These are phyloP conservation scores for Laspeyria flexula DNA, from an alignment of 2,888 invertebrate species.

Conservation along the genomic window DNA sequence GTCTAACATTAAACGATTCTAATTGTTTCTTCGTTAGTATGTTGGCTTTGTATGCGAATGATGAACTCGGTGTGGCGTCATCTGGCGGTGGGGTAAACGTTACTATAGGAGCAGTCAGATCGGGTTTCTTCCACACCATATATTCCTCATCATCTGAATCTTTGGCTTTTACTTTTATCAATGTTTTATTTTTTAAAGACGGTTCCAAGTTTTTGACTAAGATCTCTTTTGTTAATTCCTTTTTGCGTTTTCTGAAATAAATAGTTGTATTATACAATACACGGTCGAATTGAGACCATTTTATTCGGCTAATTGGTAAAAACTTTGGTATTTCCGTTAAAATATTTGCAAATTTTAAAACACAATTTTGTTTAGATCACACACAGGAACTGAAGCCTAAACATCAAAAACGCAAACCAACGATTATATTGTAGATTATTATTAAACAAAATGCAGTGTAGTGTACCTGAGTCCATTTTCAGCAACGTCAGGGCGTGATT, in stretches of 20 bases:
- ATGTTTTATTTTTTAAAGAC: slow-evolving; percentile 62
- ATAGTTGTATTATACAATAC: neutral
- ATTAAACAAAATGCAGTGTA: neutral
- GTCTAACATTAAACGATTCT: slow-evolving; percentile 75
- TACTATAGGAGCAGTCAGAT: slow-evolving; percentile 70
- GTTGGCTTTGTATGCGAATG: slow-evolving; percentile 68
- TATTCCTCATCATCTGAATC: slow-evolving; percentile 83
- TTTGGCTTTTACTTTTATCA: slow-evolving; percentile 72
- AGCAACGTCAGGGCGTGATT: slow-evolving; percentile 66
- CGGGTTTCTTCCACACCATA: slow-evolving; percentile 80
- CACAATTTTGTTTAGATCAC: too few species aligned
- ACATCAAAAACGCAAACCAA: too few species aligned
- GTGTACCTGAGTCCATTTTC: slow-evolving; percentile 72
- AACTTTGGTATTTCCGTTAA: too few species aligned
- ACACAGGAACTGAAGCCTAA: too few species aligned
- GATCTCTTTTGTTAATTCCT: slow-evolving; percentile 70
- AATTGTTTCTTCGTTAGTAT: slow-evolving; percentile 77
- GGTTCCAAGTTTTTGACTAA: slow-evolving; percentile 63
- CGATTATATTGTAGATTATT: neutral
- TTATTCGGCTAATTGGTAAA: too few species aligned
- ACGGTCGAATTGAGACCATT: too few species aligned
- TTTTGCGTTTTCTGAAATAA: slow-evolving; percentile 75
- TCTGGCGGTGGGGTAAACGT: slow-evolving; percentile 79
- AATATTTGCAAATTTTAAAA: too few species aligned
- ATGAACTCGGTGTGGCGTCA: slow-evolving; percentile 61